Percentiles rank a stretch among this genome's conserved stretches.
Evolutionary conservation across 2,113 vertebrate species (phyloP).

Genomic region (Semicossyphus pulcher): DNA sequence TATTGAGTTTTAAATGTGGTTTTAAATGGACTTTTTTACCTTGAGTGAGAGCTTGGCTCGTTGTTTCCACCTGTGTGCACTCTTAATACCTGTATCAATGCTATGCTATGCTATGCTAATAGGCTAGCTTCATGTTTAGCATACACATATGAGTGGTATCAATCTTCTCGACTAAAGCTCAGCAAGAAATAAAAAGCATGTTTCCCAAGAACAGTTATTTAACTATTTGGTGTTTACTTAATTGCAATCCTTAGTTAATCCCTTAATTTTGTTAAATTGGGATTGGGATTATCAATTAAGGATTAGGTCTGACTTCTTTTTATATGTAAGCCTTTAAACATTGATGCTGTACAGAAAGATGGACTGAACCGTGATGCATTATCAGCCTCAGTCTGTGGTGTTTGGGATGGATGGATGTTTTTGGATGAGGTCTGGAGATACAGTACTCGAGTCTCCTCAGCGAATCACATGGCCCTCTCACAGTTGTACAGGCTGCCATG

Average conservation of each 20-base stretch:
- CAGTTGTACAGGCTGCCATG: slow-evolving; percentile 56
- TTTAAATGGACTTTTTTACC: background rate
- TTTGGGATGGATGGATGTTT: slow-evolving; percentile 19
- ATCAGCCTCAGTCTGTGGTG: background rate
- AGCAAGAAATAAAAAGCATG: background rate
- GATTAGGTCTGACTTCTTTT: background rate
- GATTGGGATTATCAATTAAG: too few species aligned
- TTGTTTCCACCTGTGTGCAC: background rate
- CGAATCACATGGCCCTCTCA: slow-evolving; percentile 10
- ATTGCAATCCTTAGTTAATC: too few species aligned
- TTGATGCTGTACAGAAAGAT: background rate
- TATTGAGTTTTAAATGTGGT: too few species aligned
- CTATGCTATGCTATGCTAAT: background rate
- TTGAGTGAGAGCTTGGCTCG: background rate
- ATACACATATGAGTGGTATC: background rate
- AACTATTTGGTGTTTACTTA: too few species aligned
- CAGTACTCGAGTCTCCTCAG: slow-evolving; percentile 6
- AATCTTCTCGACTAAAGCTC: background rate
- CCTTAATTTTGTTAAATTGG: too few species aligned
- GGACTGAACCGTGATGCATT: background rate
- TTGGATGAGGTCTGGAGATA: slow-evolving; percentile 23
- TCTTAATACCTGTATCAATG: too few species aligned
- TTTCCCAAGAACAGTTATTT: too few species aligned
- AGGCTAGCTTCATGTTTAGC: background rate
- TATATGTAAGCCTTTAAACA: background rate